phyloP scores from a whole-genome alignment of 1,140 invertebrate species.

The Zaprionus camerounensis region DNA sequence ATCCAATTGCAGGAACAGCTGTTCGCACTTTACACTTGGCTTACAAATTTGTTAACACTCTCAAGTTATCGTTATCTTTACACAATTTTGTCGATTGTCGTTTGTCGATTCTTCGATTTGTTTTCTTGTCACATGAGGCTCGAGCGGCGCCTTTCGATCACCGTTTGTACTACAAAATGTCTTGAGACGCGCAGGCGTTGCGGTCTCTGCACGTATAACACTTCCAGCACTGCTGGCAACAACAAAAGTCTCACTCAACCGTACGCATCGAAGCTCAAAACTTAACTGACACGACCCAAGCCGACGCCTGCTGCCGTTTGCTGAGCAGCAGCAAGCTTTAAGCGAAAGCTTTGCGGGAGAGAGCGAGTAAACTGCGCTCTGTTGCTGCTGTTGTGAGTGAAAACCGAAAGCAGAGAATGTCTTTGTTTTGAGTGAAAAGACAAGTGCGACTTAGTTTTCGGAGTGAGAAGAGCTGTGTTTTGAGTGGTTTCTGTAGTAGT shows the following conservation, averaged over 20 bases:
- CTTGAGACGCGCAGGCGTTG: conserved; percentile 59
- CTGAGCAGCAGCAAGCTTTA: not conserved
- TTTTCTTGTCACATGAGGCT: conserved; percentile 19
- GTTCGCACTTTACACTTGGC: conserved; percentile 23
- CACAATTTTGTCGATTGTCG: conserved; percentile 9
- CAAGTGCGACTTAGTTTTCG: not conserved
- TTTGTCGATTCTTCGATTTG: conserved; percentile 9
- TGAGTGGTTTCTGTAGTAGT: conserved; percentile 58
- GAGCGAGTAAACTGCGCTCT: not conserved
- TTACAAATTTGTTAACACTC: not conserved
- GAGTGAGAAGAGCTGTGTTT: not conserved
- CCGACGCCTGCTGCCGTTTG: not conserved
- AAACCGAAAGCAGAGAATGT: too few relatives aligned
- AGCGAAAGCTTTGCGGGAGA: not conserved
- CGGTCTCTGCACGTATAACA: conserved; percentile 37
- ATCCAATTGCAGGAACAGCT: conserved; percentile 45
- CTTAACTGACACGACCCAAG: conserved; percentile 53
- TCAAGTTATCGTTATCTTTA: conserved; percentile 3
- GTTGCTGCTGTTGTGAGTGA: not conserved
- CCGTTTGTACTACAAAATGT: not conserved
- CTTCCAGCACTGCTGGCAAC: conserved; percentile 15
- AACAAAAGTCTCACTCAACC: conserved; percentile 55
- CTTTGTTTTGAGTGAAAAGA: not conserved
- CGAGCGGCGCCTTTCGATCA: not conserved
- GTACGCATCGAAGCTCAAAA: conserved; percentile 75